A percentile compares a stretch with the other conserved stretches of the same genome.
Conservation (phyloP, 2,113 vertebrate genomes). For the Oryzias javanicus region DNA sequence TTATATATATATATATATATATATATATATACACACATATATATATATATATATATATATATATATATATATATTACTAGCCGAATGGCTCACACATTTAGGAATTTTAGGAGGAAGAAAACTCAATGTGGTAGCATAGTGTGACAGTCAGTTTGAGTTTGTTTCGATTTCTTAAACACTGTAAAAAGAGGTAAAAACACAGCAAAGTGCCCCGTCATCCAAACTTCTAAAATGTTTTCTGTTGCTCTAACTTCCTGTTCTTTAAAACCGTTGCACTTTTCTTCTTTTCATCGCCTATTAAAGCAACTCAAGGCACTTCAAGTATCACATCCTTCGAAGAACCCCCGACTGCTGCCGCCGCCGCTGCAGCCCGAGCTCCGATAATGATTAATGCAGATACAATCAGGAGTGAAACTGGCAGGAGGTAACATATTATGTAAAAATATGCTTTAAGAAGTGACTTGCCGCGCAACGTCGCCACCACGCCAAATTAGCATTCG, state of each 20-base stretch:
- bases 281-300: not conserved
- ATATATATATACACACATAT: no score
- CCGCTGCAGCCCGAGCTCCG: not conserved
- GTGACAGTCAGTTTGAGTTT: no score
- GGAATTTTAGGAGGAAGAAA: no score
- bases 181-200: no score
- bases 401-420: not conserved
- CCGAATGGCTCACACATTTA: no score
- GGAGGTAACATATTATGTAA: conserved; percentile 3
- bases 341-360: not conserved
- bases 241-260: not conserved
- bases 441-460: not conserved
- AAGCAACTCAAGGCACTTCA: not conserved
- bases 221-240: no score
- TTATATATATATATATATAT: no score
- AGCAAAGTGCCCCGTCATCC: no score
- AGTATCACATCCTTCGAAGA: not conserved
- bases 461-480: not conserved
- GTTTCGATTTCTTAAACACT: no score
- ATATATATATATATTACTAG: no score
- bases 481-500: not conserved
- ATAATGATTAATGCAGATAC: not conserved
- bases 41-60: no score
- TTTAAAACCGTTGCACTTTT: not conserved
- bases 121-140: no score